Percentiles rank a stretch among this genome's conserved stretches.
Evolutionary conservation across 2,888 invertebrate species (phyloP).

Genomic region (Smittia aterrima): DNA sequence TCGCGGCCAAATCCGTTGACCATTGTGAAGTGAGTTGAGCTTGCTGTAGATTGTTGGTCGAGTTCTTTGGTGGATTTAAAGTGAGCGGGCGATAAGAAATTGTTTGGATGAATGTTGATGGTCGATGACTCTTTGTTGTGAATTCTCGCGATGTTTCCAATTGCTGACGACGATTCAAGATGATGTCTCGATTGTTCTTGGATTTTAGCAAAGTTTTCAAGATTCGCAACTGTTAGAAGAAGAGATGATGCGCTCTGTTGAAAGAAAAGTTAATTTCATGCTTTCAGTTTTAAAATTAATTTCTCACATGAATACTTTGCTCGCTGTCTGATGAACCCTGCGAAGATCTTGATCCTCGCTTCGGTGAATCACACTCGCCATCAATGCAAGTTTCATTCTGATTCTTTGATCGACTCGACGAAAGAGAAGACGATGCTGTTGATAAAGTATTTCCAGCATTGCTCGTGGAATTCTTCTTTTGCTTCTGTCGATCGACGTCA

Average conservation of each 20-base stretch:
- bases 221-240: constrained; percentile 74
- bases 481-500: constrained; percentile 15
- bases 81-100: constrained; percentile 38
- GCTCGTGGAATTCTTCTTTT: constrained; percentile 42
- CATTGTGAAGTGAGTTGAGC: constrained; percentile 84
- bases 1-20: constrained; percentile 72
- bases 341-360: constrained; percentile 61
- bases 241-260: constrained; percentile 74
- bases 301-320: constrained; percentile 71
- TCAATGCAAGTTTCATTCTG: constrained; percentile 50
- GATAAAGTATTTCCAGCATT: constrained; percentile 54
- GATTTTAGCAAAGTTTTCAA: constrained; percentile 59
- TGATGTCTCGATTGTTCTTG: constrained; percentile 50
- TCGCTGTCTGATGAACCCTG: constrained; percentile 71
- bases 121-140: neutral
- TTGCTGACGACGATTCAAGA: neutral
- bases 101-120: constrained; percentile 29
- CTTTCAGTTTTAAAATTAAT: neutral
- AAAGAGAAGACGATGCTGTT: constrained; percentile 49
- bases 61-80: constrained; percentile 54
- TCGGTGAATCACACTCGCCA: constrained; percentile 43
- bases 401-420: constrained; percentile 47
- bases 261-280: constrained; percentile 47
- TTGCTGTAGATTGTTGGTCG: constrained; percentile 74
- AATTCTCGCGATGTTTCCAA: constrained; percentile 1